Evolutionary conservation across 1,140 invertebrate genomes (phyloP).

Genomic region (Aphidius ervi): DNA sequence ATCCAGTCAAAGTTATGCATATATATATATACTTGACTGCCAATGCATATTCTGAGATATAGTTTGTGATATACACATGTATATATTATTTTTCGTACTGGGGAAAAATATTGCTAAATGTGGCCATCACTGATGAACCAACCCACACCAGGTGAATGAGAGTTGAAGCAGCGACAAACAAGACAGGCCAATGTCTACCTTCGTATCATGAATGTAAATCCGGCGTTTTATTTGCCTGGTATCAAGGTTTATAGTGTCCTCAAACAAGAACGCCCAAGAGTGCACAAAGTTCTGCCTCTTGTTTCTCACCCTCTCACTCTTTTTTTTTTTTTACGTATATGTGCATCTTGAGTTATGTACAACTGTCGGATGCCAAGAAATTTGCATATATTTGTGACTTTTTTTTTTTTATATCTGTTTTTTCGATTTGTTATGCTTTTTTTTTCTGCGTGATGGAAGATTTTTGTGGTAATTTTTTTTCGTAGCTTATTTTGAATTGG

Average conservation of each 20-base stretch:
- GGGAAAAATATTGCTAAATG: no score
- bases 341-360: conserved; percentile 47
- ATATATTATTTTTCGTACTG: no score
- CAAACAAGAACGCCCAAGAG: conserved; percentile 27
- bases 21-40: no score
- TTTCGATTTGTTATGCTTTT: neutral
- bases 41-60: no score
- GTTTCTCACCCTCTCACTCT: no score
- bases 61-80: no score
- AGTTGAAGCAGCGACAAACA: conserved; percentile 25
- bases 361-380: conserved; percentile 42
- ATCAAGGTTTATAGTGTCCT: conserved; percentile 54
- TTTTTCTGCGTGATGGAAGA: neutral
- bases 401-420: conserved; percentile 25
- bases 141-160: conserved; percentile 20
- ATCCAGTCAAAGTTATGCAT: no score
- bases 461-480: no score
- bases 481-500: no score
- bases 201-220: conserved; percentile 52
- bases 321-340: conserved; percentile 23
- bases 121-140: conserved; percentile 22
- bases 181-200: conserved; percentile 26
- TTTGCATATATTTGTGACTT: conserved; percentile 45
- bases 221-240: conserved; percentile 51
- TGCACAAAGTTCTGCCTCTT: conserved; percentile 10